Conservation (phyloP, 1,140 invertebrate species). For the Epicauta chinensis region DNA sequence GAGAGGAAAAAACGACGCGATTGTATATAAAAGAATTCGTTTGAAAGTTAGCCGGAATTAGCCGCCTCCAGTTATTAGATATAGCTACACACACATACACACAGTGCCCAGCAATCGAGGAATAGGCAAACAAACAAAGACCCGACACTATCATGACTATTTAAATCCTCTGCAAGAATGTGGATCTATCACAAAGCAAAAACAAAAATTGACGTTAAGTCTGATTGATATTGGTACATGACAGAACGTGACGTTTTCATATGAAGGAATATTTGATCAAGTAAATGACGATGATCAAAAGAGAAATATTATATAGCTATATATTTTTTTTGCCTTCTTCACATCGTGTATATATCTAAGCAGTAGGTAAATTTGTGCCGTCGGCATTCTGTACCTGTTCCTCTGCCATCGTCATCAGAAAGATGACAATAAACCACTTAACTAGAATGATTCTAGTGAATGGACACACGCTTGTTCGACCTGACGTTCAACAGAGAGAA, state of each 20-base stretch:
- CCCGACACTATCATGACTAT: background rate
- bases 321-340: too few relatives aligned
- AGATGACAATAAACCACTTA: constrained; percentile 43
- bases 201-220: constrained; percentile 38
- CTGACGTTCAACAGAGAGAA: constrained; percentile 36
- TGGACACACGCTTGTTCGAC: constrained; percentile 38
- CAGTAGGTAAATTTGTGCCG: background rate
- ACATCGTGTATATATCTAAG: background rate
- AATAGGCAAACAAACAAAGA: too few relatives aligned
- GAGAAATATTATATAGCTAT: background rate
- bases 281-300: background rate
- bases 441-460: constrained; percentile 40
- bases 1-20: too few relatives aligned
- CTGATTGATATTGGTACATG: constrained; percentile 39
- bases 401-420: constrained; percentile 30
- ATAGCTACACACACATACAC: too few relatives aligned
- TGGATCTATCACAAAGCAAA: constrained; percentile 25
- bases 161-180: too few relatives aligned
- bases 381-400: constrained; percentile 20
- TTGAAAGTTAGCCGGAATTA: too few relatives aligned
- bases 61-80: background rate
- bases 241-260: constrained; percentile 14
- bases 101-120: too few relatives aligned
- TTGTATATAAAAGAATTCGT: too few relatives aligned
- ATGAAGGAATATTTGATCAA: constrained; percentile 7